phyloP scores from a whole-genome alignment of 2,113 vertebrate species.

The Nematolebias whitei region DNA sequence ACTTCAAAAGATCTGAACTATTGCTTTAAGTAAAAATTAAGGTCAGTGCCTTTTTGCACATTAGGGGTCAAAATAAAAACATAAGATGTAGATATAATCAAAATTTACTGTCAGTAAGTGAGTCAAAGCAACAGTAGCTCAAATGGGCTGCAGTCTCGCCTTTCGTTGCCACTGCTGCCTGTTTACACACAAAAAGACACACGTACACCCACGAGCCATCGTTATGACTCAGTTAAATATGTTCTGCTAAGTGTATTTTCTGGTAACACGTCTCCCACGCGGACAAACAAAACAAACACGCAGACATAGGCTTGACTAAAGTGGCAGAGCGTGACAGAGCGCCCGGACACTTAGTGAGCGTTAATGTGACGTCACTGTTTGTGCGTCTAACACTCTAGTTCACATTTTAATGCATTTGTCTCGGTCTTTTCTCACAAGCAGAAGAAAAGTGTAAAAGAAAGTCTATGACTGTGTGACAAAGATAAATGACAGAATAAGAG shows the following conservation, averaged over 20 bases:
- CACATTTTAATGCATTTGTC: constrained; percentile 25
- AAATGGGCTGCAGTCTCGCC: constrained; percentile 33
- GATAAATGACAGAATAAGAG: constrained; percentile 19
- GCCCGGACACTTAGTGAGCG: constrained; percentile 46
- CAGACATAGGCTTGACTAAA: constrained; percentile 12
- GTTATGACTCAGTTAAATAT: constrained; percentile 63
- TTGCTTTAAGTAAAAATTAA: not conserved
- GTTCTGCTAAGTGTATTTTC: constrained; percentile 51
- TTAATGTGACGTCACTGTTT: constrained; percentile 61
- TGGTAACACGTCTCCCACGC: constrained; percentile 53
- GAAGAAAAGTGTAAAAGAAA: constrained; percentile 43
- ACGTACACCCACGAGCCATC: constrained; percentile 32
- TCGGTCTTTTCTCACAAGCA: constrained; percentile 1
- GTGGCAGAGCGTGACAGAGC: constrained; percentile 29
- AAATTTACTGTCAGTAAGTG: not conserved
- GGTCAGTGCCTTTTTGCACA: not conserved
- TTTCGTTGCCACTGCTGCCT: constrained; percentile 14
- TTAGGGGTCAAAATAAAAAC: constrained; percentile 10
- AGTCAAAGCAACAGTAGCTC: constrained; percentile 37
- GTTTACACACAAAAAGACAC: constrained; percentile 33
- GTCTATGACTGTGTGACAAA: not conserved
- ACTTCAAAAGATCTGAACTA: not conserved
- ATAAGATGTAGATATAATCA: not conserved
- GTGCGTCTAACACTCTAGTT: constrained; percentile 33
- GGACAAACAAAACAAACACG: constrained; percentile 44